A percentile compares a stretch with the other conserved stretches of the same genome.
These are phyloP conservation scores for Balaenoptera acutorostrata DNA, from an alignment of 2,113 vertebrate genomes.

Conservation along the genomic window DNA sequence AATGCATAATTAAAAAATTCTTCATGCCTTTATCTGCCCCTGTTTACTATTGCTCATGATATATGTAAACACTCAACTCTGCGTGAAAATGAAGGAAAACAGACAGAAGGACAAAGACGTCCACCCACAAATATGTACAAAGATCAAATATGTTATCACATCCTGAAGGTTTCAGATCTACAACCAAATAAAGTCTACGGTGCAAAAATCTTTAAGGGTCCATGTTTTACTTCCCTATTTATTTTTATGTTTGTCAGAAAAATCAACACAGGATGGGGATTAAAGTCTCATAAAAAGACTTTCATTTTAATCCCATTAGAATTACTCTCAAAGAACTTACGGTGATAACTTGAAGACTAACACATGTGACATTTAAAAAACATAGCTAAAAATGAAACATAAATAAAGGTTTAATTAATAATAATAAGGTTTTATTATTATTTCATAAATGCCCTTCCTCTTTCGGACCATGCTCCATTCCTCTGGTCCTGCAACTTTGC, in stretches of 20 bases:
- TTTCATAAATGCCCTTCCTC: not conserved
- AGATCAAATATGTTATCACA: not conserved
- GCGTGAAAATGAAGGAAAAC: not conserved
- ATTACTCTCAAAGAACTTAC: not conserved
- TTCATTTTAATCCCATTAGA: not conserved
- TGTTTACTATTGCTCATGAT: not conserved
- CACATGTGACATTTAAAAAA: not conserved
- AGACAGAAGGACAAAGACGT: not conserved
- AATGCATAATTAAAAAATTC: not conserved
- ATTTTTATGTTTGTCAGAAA: not conserved
- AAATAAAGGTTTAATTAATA: not conserved
- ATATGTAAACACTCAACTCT: not conserved
- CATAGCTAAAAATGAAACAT: not conserved
- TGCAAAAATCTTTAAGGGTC: not conserved
- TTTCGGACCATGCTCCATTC: not conserved
- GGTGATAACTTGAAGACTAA: not conserved
- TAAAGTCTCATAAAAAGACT: not conserved
- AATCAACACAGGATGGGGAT: not conserved
- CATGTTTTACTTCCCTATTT: not conserved
- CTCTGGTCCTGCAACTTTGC: not conserved
- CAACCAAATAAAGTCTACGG: not conserved
- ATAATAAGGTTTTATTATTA: not conserved
- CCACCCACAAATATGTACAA: accelerated
- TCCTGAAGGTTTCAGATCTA: not conserved
- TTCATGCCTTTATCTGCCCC: not conserved